phyloP scores from a whole-genome alignment of 2,797 vertebrate species.

The Hapalemur alaotrensis region DNA sequence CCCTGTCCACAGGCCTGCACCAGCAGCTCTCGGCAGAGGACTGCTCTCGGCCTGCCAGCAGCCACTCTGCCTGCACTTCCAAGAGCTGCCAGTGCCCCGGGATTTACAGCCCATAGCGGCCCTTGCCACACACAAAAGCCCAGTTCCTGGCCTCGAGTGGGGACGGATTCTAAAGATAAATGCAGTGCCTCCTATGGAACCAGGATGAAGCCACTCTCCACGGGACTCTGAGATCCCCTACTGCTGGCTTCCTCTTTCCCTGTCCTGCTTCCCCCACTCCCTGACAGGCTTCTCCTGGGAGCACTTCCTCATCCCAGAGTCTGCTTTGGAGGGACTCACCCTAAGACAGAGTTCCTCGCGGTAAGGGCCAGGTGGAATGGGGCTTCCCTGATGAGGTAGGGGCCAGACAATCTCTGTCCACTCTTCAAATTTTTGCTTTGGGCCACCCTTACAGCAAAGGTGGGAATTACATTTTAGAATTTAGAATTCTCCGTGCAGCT shows the following conservation, averaged over 20 bases:
- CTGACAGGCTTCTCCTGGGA: no score
- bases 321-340: background rate
- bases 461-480: no score
- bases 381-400: background rate
- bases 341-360: background rate
- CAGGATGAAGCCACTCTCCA: background rate
- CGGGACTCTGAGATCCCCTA: background rate
- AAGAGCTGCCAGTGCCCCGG: background rate
- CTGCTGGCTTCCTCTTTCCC: background rate
- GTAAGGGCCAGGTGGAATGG: rapidly evolving
- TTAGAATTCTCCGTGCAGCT: background rate
- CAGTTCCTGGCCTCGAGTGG: background rate
- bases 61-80: rapidly evolving
- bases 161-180: background rate
- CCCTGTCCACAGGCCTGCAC: rapidly evolving
- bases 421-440: background rate
- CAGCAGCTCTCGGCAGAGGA: rapidly evolving
- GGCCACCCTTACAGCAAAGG: no score
- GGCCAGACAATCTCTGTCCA: no score
- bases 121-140: background rate
- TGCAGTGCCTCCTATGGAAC: no score
- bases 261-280: no score
- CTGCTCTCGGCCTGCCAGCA: background rate
- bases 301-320: background rate
- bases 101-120: rapidly evolving